Base-by-base conservation (phyloP, 2,113 vertebrate genomes). In the Ctenomys sociabilis region DNA sequence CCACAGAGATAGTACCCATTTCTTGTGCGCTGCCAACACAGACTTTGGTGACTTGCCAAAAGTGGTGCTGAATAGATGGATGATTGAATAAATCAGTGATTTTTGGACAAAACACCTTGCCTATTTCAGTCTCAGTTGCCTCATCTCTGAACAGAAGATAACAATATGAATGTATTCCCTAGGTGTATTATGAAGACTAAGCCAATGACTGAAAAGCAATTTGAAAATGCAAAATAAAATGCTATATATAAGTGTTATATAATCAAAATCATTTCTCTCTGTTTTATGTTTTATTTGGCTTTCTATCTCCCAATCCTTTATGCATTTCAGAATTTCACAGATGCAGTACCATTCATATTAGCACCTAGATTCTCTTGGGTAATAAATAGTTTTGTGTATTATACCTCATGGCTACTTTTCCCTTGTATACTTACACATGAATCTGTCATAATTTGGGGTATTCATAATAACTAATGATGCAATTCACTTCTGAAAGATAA, bases 211-310 rank as follows among this genome's bases (percentile, higher is more conserved):
- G 82, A 91, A 96, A 97, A 94, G 96, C 97, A 96, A 97, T 98
- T 97, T 97, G 88, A 95, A 96, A 98, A 95, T 96, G 90, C 92
- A 94, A 97, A 97, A 96, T 96, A 94, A 97, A 96, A 96, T 94
- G 96, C 94, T 97, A 96, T 95, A 93, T 97, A 96, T 97, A 97
- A 97, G 90, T 93, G 90, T 96, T 96, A 93, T 88, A 96, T 96
- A 98, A 98, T 97, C 97, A 97, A 95, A 97, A 96, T 95, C 90
- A 88, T 97, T 97, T 97, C 92, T 95, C 70, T 95, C 92, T 97
- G 88, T 97, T 97, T 97, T 96, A 90, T 96, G 90, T 96, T 98
- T 97, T 97, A 96, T 97, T 97, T 98, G 95, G 96, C 96, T 96
- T 97, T 96, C 68, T 96, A 96, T 88, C 94, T 96, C 96, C 77